Evolutionary conservation across 2,888 invertebrate species (phyloP).

Genomic region (Nebria brevicollis): DNA sequence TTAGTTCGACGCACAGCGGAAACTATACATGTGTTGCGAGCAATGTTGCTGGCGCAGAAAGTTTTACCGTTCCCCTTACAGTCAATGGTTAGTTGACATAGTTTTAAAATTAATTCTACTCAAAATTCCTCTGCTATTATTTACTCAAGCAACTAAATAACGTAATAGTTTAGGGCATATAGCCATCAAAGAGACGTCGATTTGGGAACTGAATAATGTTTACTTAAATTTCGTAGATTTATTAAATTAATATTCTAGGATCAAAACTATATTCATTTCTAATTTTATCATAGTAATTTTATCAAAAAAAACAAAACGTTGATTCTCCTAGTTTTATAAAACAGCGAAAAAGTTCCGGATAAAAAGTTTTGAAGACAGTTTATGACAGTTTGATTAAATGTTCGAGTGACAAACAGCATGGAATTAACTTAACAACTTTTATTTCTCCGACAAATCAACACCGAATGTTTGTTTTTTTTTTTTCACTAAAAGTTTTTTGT

Average conservation of each 20-base stretch:
- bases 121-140: not conserved
- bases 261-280: not conserved
- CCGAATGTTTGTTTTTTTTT: not conserved
- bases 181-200: no score
- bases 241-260: no score
- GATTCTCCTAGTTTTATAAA: not conserved
- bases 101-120: not conserved
- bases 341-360: not conserved
- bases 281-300: not conserved
- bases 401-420: constrained; percentile 32
- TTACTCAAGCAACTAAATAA: no score
- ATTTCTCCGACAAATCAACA: not conserved
- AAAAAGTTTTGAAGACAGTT: constrained; percentile 15
- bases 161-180: no score
- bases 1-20: constrained; percentile 86
- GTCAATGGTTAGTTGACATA: constrained; percentile 74
- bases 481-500: not conserved
- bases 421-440: constrained; percentile 42
- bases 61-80: constrained; percentile 81
- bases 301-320: not conserved
- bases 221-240: no score
- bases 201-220: no score
- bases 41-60: constrained; percentile 84
- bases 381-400: constrained; percentile 46
- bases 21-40: constrained; percentile 93